Base-by-base conservation (phyloP, 2,888 invertebrate species). In the Patella ulyssiponensis region DNA sequence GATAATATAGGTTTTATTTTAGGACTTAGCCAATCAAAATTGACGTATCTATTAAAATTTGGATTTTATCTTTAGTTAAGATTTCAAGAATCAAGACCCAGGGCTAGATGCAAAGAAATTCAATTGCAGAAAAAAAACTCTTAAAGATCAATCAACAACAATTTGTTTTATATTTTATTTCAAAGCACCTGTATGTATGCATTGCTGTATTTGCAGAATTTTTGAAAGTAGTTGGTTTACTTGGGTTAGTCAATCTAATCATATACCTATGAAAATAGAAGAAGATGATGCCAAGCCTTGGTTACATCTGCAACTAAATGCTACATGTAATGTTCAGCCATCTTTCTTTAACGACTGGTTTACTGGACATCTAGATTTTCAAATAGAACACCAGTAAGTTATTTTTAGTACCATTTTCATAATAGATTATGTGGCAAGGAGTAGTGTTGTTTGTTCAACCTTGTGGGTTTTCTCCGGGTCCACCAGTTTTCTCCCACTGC, bases 381-480 rank as follows among this genome's bases (percentile, higher is more conserved):
- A 88, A 81, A 88, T 88, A 44, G 88, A 88, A 78, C 88, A 88
- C 77, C 88, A 88, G 88, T 89, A 80, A 84, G 87, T 83, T 33
- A 17, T 51, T 14, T 15, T 51, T 1, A 9, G 44, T 44, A 44
- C 44, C 7, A 44, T 44, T 44, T 44, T 44, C 20, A n/a, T 7
- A n/a, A 23, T 64, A 23, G n/a, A 64, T 64, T 64, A n/a, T n/a
- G n/a, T n/a, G n/a, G n/a, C n/a, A n/a, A n/a, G n/a, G n/a, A n/a
- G n/a, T n/a, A n/a, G n/a, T n/a, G n/a, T n/a, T n/a, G n/a, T n/a
- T n/a, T n/a, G n/a, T n/a, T n/a, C n/a, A n/a, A n/a, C n/a, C n/a
- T n/a, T n/a, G n/a, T n/a, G n/a, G n/a, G n/a, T n/a, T n/a, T n/a
- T n/a, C n/a, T n/a, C n/a, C n/a, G n/a, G n/a, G n/a, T n/a, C n/a